Evolutionary conservation across 2,888 invertebrate genomes (phyloP).

Genomic region (Prosopocoilus inquinatus): DNA sequence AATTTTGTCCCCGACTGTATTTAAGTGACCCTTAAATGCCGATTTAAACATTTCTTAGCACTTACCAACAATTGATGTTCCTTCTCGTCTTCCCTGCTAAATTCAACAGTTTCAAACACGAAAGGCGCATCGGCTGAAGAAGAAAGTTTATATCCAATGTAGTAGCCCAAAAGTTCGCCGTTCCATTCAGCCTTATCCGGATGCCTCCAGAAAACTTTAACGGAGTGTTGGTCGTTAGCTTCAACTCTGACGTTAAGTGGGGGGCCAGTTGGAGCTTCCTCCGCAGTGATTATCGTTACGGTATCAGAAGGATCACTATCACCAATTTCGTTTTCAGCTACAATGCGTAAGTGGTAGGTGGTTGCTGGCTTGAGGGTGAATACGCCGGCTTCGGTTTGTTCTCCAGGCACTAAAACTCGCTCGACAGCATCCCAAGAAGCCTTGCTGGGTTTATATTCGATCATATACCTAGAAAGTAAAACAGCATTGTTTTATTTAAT

Average conservation of each 20-base stretch:
- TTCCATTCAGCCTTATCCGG: constrained; percentile 89
- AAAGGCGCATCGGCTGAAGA: constrained; percentile 85
- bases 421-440: constrained; percentile 84
- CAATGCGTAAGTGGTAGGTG: constrained; percentile 88
- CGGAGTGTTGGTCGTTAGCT: constrained; percentile 81
- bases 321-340: constrained; percentile 92
- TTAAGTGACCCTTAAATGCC: constrained; percentile 4
- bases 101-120: constrained; percentile 88
- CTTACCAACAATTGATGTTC: constrained; percentile 72
- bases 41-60: background rate
- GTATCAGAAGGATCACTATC: constrained; percentile 90
- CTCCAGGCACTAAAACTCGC: constrained; percentile 84
- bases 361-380: constrained; percentile 87
- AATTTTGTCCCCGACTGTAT: too few species aligned
- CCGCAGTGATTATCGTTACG: constrained; percentile 92
- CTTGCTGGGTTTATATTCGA: constrained; percentile 87
- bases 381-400: constrained; percentile 85
- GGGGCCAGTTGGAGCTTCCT: constrained; percentile 80
- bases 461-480: constrained; percentile 60
- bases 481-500: too few species aligned
- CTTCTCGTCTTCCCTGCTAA: constrained; percentile 86
- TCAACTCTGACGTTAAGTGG: constrained; percentile 83
- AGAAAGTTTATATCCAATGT: constrained; percentile 84
- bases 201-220: constrained; percentile 88
- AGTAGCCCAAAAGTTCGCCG: constrained; percentile 87